These are phyloP conservation scores for Colinus virginianus DNA, from an alignment of 2,113 vertebrate species.

Conservation along the genomic window DNA sequence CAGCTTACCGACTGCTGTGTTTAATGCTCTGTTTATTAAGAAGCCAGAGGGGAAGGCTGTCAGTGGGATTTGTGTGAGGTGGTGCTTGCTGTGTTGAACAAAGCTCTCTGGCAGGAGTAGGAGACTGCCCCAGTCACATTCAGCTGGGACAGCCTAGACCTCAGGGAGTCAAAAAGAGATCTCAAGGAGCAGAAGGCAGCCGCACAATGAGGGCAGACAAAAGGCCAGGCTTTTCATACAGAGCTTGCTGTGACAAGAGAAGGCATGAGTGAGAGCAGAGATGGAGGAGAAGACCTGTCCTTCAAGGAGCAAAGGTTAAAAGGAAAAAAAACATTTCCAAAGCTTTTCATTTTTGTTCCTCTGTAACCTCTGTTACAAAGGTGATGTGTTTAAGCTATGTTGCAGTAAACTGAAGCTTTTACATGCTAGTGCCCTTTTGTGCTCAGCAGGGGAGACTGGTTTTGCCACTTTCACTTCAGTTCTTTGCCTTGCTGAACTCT, in stretches of 20 bases:
- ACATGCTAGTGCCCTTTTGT: background rate
- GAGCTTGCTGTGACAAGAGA: background rate
- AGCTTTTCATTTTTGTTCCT: background rate
- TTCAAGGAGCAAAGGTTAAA: background rate
- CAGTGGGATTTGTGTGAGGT: background rate
- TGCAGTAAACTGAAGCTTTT: background rate
- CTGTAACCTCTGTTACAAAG: background rate
- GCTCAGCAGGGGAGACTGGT: background rate
- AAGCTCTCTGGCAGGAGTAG: background rate
- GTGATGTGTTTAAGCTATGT: background rate
- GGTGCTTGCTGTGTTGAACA: background rate
- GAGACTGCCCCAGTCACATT: fast-evolving
- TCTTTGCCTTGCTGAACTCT: background rate
- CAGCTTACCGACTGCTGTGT: background rate
- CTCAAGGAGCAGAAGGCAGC: background rate
- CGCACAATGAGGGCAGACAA: background rate
- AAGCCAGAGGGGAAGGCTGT: background rate
- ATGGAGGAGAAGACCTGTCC: background rate
- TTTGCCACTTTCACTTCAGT: background rate
- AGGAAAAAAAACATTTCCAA: background rate
- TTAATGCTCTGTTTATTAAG: background rate
- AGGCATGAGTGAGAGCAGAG: background rate
- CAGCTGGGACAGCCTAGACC: background rate
- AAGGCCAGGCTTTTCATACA: background rate
- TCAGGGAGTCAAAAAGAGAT: background rate